These are phyloP conservation scores for Apostichopus leukothele DNA, from an alignment of 53 echinoderm and acorn worm species.

Conservation along the genomic window DNA sequence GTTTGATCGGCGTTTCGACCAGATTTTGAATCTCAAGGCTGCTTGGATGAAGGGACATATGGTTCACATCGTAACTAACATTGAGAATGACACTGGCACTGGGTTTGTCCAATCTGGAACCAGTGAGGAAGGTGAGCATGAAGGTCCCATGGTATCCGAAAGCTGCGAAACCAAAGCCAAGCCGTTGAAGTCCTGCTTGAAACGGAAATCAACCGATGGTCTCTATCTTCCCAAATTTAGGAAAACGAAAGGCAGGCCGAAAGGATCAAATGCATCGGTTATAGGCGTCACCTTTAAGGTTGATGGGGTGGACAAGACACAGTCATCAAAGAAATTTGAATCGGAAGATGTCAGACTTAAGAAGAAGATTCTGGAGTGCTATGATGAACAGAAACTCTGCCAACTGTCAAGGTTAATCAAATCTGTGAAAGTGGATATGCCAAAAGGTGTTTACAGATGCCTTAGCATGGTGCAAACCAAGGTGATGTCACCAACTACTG, in stretches of 20 bases:
- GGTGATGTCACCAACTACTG: background rate
- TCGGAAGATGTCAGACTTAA: background rate
- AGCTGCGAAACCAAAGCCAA: too few species aligned
- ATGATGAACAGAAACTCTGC: background rate
- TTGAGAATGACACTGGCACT: background rate
- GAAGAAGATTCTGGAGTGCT: background rate
- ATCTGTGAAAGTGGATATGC: background rate
- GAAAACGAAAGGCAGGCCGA: background rate
- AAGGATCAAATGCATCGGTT: background rate
- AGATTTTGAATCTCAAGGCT: constrained; percentile 4
- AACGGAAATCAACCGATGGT: background rate
- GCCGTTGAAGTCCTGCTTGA: too few species aligned
- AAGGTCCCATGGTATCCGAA: too few species aligned
- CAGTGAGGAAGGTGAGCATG: too few species aligned
- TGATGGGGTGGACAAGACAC: background rate
- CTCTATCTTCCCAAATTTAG: constrained; percentile 9
- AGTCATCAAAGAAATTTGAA: background rate
- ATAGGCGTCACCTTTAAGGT: background rate
- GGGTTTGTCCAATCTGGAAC: background rate
- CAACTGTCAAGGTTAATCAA: background rate
- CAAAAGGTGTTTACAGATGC: background rate
- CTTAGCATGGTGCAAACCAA: background rate
- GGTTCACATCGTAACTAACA: constrained; percentile 4
- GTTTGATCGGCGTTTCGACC: background rate
- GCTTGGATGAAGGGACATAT: background rate